phyloP scores from a whole-genome alignment of 1,140 invertebrate genomes.

The Micrasema longulum region DNA sequence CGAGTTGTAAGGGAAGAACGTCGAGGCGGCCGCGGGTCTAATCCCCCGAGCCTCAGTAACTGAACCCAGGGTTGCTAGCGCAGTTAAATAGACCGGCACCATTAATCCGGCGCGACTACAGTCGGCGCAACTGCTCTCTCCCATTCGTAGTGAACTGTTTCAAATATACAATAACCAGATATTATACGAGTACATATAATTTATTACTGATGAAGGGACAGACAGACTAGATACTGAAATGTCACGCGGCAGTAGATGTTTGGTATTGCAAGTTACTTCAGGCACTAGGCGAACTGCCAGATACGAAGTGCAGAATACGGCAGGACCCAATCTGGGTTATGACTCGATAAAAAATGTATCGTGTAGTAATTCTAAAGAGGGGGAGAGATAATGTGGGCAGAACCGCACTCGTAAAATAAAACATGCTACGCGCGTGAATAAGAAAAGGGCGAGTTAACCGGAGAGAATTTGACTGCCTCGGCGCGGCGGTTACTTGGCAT shows the following conservation, averaged over 20 bases:
- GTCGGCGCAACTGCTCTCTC: no score
- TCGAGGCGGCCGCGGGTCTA: slow-evolving; percentile 2
- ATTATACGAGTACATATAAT: no score
- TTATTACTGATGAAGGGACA: no score
- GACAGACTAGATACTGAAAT: no score
- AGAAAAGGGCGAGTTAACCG: not conserved
- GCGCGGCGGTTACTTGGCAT: no score
- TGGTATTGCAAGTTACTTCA: slow-evolving; percentile 1
- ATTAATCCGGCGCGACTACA: no score
- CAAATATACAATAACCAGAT: no score
- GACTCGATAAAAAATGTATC: slow-evolving; percentile 16
- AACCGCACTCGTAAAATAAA: not conserved
- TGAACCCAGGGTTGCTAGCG: no score
- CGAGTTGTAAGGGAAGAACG: slow-evolving; percentile 5
- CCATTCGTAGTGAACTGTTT: no score
- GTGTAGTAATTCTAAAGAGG: not conserved
- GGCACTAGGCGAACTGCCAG: slow-evolving; percentile 18
- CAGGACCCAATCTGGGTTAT: slow-evolving; percentile 24
- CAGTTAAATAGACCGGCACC: no score
- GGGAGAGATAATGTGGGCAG: not conserved
- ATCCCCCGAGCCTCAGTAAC: not conserved
- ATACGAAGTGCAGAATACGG: not conserved
- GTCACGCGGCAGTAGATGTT: no score
- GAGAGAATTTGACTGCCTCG: no score
- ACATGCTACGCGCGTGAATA: not conserved